A percentile compares a stretch with the other conserved stretches of the same genome.
phyloP scores from a whole-genome alignment of 2,113 vertebrate genomes.

The Psittacula cyanocephala region DNA sequence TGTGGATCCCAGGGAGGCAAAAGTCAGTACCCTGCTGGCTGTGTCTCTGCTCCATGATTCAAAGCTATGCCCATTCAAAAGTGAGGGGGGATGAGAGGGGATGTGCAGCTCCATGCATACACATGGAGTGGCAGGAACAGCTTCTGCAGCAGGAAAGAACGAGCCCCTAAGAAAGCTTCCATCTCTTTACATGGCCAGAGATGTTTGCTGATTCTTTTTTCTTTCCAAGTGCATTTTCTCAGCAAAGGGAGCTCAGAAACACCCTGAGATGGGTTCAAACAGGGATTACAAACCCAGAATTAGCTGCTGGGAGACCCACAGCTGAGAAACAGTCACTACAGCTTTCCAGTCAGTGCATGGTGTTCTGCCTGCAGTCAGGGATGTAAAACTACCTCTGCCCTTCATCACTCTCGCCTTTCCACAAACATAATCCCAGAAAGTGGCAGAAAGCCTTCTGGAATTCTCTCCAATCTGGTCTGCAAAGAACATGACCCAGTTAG shows the following conservation, averaged over 20 bases:
- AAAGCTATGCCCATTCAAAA: background rate
- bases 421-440: background rate
- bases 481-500: fast-evolving
- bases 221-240: background rate
- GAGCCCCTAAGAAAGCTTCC: background rate
- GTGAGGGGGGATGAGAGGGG: background rate
- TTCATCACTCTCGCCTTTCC: background rate
- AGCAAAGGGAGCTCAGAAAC: background rate
- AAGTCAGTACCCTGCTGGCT: background rate
- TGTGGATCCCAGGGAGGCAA: background rate
- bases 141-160: background rate
- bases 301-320: background rate
- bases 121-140: background rate
- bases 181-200: background rate
- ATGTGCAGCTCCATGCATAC: background rate
- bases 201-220: background rate
- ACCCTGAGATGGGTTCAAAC: background rate
- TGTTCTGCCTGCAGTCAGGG: background rate
- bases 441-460: background rate
- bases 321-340: background rate
- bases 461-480: background rate
- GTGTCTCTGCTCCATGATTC: background rate
- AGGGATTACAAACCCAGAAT: background rate
- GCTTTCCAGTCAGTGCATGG: background rate
- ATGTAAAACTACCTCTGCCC: background rate